Base-by-base conservation (phyloP, 53 echinoderm and acorn worm species). In the Holothuria leucospilota region DNA sequence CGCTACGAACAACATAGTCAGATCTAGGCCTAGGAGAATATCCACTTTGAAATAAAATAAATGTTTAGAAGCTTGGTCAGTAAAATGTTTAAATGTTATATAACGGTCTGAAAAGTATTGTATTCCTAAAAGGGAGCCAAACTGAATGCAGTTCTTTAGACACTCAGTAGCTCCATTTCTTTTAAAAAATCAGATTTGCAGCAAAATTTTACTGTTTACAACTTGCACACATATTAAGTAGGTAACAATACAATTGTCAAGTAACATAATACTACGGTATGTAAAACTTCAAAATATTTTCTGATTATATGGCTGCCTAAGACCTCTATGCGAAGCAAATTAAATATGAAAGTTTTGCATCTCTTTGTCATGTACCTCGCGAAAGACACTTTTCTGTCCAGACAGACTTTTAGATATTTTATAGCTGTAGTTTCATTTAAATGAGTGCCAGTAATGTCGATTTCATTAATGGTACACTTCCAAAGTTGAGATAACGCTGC, bases 31-130 rank as follows among this genome's bases (percentile, higher is more conserved):
- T 68, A 68, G 25, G 69, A 68, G 69, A 26, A 26, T 68, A 68
- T 34, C 69, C 69, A 68, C 69, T 68, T 68, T 68, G 27, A 16
- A 68, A 68, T 68, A 6, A 68, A 68, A 68, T 68, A 68, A 68
- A 68, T 68, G 25, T 23, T 68, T 26, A 16, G 26, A 0, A 68
- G 69, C 68, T 25, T 6, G 68, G 68, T 34, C 28, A 68, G n/a
- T 68, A 26, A 24, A 16, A 68, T 34, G 30, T 68, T 68, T 68
- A 26, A 29, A 68, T 68, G 8, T 24, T 26, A 68, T 68, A 8
- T 0, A 68, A 1, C 29, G 25, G 69, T 26, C 69, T 68, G 0
- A 68, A 4, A 68, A 68, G 2, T 26, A 68, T 68, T 68, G 2
- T 26, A 26, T 68, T 29, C 9, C 69, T 68, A 68, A 68, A 14